Percentiles rank a stretch among this genome's conserved stretches.
phyloP scores from a whole-genome alignment of 2,797 vertebrate genomes.

The Peromyscus melanophrys region DNA sequence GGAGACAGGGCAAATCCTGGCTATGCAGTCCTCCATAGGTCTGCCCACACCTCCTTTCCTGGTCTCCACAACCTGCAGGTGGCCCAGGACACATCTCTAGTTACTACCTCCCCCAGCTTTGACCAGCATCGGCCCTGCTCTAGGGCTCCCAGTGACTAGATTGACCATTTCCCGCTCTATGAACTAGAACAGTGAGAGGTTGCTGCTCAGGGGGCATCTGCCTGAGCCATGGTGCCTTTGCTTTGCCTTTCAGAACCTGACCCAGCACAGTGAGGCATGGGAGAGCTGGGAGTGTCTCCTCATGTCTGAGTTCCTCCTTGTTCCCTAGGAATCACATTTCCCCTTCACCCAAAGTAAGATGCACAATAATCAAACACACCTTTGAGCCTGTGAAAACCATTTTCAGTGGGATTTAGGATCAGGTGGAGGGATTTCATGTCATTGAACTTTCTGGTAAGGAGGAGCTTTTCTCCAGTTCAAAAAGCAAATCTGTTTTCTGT shows the following conservation, averaged over 20 bases:
- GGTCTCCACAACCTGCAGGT: background rate
- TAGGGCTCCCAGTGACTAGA: background rate
- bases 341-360: slow-evolving; percentile 24
- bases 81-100: fast-evolving
- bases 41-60: background rate
- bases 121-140: too few species aligned
- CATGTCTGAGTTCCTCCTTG: background rate
- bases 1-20: background rate
- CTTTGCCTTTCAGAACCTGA: background rate
- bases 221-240: background rate
- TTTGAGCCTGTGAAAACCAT: slow-evolving; percentile 30
- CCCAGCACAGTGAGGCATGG: fast-evolving
- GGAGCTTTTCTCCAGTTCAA: slow-evolving; percentile 35
- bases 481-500: slow-evolving; percentile 48
- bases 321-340: background rate
- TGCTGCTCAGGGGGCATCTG: fast-evolving
- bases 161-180: background rate
- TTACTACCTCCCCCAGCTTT: background rate
- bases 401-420: slow-evolving; percentile 45
- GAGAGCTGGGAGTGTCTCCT: background rate
- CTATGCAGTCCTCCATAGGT: too few species aligned
- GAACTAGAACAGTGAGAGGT: background rate
- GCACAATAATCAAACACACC: slow-evolving; percentile 2
- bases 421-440: slow-evolving; percentile 48
- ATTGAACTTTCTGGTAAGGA: slow-evolving; percentile 14